These are phyloP conservation scores for Zoanthus gigantus DNA, from an alignment of 92 coral and sea anemone species.

Conservation along the genomic window DNA sequence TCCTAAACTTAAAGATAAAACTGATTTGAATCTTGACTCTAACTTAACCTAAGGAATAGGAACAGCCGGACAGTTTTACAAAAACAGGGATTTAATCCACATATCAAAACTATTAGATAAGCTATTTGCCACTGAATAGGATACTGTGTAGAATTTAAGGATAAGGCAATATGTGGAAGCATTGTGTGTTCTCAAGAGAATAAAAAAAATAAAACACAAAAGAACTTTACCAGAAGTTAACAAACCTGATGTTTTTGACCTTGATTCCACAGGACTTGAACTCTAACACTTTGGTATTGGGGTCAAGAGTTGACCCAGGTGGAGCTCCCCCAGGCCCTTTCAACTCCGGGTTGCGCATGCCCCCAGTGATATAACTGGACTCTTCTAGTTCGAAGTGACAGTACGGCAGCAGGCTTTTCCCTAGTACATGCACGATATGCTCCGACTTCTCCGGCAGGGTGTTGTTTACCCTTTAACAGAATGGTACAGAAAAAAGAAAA, in stretches of 20 bases:
- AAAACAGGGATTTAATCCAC: too few species aligned
- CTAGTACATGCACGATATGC: conserved; percentile 74
- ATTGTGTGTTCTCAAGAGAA: too few species aligned
- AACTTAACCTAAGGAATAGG: too few species aligned
- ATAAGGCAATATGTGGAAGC: too few species aligned
- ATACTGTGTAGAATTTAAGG: too few species aligned
- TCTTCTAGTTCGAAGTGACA: conserved; percentile 98
- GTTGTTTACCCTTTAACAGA: conserved; percentile 73
- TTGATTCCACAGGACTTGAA: conserved; percentile 97
- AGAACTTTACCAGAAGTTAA: background rate
- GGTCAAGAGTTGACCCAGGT: conserved; percentile 98
- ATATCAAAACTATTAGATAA: too few species aligned
- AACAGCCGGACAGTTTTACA: too few species aligned
- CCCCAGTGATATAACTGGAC: conserved; percentile 95
- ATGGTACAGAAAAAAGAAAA: background rate
- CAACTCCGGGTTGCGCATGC: conserved; percentile 96
- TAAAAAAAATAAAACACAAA: background rate
- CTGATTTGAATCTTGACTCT: too few species aligned
- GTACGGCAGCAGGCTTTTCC: conserved; percentile 93
- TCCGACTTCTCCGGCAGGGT: conserved; percentile 73
- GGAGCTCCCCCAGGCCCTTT: conserved; percentile 98
- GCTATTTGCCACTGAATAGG: too few species aligned
- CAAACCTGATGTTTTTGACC: conserved; percentile 87
- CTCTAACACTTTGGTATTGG: conserved; percentile 93
- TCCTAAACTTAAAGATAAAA: too few species aligned